Evolutionary conservation across 2,888 invertebrate genomes (phyloP).

Genomic region (Ctenicera cuprea): DNA sequence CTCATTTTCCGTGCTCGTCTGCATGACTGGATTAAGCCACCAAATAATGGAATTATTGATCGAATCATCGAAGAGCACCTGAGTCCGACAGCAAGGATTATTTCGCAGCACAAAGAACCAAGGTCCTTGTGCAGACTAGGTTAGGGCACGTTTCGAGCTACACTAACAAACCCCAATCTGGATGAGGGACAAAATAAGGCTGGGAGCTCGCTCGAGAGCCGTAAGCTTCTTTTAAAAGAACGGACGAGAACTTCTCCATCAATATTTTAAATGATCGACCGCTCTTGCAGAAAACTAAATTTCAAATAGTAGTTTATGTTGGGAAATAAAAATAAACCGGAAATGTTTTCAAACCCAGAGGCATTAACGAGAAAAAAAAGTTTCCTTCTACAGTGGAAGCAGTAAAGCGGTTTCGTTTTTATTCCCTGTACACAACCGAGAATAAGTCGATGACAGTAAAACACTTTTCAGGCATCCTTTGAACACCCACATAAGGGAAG

Average conservation of each 20-base stretch:
- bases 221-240: slow-evolving; percentile 6
- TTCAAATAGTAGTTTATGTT: not conserved
- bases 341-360: not conserved
- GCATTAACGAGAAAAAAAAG: not conserved
- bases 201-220: slow-evolving; percentile 8
- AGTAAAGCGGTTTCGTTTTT: slow-evolving; percentile 45
- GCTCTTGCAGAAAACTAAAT: not conserved
- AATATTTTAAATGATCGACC: slow-evolving; percentile 7
- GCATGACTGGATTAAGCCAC: slow-evolving; percentile 40
- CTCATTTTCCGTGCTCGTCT: slow-evolving; percentile 30
- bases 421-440: slow-evolving; percentile 44
- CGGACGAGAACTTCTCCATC: not conserved
- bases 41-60: slow-evolving; percentile 51
- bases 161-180: slow-evolving; percentile 14
- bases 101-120: slow-evolving; percentile 41
- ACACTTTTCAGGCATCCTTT: slow-evolving; percentile 53
- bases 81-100: slow-evolving; percentile 51
- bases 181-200: slow-evolving; percentile 11
- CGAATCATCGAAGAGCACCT: slow-evolving; percentile 50
- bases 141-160: slow-evolving; percentile 36
- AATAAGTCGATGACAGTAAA: slow-evolving; percentile 52
- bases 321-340: not conserved
- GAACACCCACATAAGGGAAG: slow-evolving; percentile 49
- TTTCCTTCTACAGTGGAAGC: slow-evolving; percentile 1
- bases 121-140: slow-evolving; percentile 26